Evolutionary conservation across 2,888 invertebrate genomes (phyloP).

Genomic region (Sclerodermus sp.): DNA sequence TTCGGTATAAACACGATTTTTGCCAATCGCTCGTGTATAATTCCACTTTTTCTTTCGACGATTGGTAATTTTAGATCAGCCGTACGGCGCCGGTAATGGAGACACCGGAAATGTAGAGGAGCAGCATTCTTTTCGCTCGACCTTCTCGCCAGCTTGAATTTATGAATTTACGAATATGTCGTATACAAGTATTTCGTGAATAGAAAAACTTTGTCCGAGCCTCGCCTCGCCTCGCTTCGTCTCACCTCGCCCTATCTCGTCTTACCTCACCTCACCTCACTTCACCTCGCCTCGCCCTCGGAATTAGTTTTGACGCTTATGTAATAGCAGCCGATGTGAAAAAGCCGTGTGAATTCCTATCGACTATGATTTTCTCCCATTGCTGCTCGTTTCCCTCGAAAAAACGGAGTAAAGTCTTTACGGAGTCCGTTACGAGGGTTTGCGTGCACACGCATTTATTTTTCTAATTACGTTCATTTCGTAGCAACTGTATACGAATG

Average conservation of each 20-base stretch:
- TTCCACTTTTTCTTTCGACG: background rate
- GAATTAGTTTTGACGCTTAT: too few species aligned
- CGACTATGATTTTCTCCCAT: too few species aligned
- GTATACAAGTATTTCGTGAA: background rate
- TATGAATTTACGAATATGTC: background rate
- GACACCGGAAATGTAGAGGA: constrained; percentile 17
- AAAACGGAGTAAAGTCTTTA: too few species aligned
- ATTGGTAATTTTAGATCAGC: constrained; percentile 23
- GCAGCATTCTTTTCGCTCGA: background rate
- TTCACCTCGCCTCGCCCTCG: too few species aligned
- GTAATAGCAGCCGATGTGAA: too few species aligned
- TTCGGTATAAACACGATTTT: constrained; percentile 11
- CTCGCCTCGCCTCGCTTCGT: background rate
- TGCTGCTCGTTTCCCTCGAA: too few species aligned
- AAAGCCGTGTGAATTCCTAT: too few species aligned
- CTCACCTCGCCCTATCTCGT: background rate
- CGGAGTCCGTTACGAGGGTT: too few species aligned
- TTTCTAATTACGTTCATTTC: too few species aligned
- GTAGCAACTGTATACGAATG: too few species aligned
- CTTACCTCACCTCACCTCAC: background rate
- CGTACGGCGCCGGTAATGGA: constrained; percentile 12
- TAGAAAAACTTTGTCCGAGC: background rate
- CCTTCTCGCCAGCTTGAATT: background rate
- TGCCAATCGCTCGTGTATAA: constrained; percentile 13
- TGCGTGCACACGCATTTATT: too few species aligned